Percentiles rank a stretch among this genome's conserved stretches.
These are phyloP conservation scores for Sebastes vulpes DNA, from an alignment of 2,797 vertebrate species.

Conservation along the genomic window DNA sequence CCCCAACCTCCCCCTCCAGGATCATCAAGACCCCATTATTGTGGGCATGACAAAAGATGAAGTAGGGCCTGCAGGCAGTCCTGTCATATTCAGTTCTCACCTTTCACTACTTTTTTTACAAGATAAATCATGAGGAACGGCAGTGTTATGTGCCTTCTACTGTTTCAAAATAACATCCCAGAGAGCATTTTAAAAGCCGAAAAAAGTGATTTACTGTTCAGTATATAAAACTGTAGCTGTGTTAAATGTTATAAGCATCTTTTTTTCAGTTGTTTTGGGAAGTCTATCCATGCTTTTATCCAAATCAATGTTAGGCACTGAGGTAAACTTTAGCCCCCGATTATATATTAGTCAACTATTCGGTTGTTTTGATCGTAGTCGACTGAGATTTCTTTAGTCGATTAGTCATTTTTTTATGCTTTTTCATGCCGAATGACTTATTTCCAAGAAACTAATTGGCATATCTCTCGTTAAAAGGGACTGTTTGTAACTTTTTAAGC, in stretches of 20 bases:
- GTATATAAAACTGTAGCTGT: neutral
- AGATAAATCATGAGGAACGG: conserved; percentile 23
- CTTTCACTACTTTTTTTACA: conserved; percentile 35
- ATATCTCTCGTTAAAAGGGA: too few relatives aligned
- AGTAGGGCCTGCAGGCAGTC: conserved; percentile 59
- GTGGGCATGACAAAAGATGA: conserved; percentile 63
- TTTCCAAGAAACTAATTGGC: too few relatives aligned
- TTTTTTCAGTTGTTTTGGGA: neutral
- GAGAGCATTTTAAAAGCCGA: neutral
- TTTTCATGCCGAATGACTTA: too few relatives aligned
- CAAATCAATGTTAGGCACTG: neutral
- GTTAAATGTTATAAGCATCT: neutral
- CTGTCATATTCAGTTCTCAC: conserved; percentile 41
- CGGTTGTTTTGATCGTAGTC: too few relatives aligned
- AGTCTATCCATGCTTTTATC: neutral
- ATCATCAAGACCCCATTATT: conserved; percentile 54
- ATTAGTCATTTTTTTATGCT: too few relatives aligned
- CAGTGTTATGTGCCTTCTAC: conserved; percentile 27
- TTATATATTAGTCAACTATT: too few relatives aligned
- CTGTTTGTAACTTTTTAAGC: too few relatives aligned
- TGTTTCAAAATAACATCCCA: conserved; percentile 54
- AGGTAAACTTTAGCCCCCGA: neutral
- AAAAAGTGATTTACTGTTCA: conserved; percentile 16
- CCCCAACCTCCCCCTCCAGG: neutral
- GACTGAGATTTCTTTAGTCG: too few relatives aligned